A percentile compares a stretch with the other conserved stretches of the same genome.
These are phyloP conservation scores for Argya squamiceps DNA, from an alignment of 2,797 vertebrate species.

Conservation along the genomic window DNA sequence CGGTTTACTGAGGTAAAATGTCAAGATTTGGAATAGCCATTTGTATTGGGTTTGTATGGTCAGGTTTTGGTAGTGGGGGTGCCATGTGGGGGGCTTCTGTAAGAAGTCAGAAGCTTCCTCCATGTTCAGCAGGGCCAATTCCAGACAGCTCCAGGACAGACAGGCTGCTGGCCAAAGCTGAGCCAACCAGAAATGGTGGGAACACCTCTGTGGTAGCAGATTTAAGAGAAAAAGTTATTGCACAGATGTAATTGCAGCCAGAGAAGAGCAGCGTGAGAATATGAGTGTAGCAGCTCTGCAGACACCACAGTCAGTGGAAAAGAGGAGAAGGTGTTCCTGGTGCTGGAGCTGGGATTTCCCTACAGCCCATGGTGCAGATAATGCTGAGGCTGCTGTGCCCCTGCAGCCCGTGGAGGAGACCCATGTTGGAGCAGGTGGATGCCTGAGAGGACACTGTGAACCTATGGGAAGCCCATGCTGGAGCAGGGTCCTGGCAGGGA, in stretches of 20 bases:
- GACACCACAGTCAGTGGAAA: background rate
- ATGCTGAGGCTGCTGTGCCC: background rate
- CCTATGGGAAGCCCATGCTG: background rate
- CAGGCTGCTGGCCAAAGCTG: background rate
- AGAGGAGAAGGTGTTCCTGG: too few relatives aligned
- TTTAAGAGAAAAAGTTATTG: background rate
- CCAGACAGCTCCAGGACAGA: background rate
- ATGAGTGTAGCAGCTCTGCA: background rate
- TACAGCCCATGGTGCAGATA: background rate
- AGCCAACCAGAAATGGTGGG: background rate
- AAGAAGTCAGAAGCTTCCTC: background rate
- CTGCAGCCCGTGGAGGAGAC: background rate
- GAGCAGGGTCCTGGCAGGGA: background rate
- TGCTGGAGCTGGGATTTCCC: background rate
- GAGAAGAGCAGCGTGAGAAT: background rate
- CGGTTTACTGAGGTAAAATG: background rate
- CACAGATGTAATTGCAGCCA: background rate
- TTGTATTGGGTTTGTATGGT: background rate
- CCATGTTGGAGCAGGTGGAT: fast-evolving
- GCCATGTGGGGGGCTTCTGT: background rate
- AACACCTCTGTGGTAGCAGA: background rate
- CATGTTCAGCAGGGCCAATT: background rate
- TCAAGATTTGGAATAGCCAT: background rate
- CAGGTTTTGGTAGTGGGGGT: background rate
- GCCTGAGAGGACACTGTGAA: background rate